phyloP scores from a whole-genome alignment of 2,888 invertebrate genomes.

The Carterocephalus palaemon region DNA sequence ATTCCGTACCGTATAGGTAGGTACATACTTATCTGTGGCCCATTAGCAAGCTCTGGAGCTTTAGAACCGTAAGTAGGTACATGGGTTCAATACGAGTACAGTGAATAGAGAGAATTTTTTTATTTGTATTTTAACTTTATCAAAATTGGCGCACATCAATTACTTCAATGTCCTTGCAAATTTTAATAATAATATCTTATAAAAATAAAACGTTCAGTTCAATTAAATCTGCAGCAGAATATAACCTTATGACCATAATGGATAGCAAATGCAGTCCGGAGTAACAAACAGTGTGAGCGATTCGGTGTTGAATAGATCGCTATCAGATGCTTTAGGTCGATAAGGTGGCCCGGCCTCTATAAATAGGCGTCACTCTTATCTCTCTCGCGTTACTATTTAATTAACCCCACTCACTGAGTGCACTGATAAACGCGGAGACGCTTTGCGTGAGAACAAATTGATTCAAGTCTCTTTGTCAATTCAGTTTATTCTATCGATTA shows the following conservation, averaged over 20 bases:
- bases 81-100: too few relatives aligned
- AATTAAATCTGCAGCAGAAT: too few relatives aligned
- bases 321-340: slow-evolving; percentile 66
- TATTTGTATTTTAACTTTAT: too few relatives aligned
- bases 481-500: slow-evolving; percentile 20
- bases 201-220: too few relatives aligned
- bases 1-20: too few relatives aligned
- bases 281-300: slow-evolving; percentile 39
- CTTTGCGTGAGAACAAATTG: slow-evolving; percentile 61
- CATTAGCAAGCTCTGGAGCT: too few relatives aligned
- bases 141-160: too few relatives aligned
- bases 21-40: too few relatives aligned
- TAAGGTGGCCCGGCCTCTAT: slow-evolving; percentile 59
- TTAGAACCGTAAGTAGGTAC: too few relatives aligned
- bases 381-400: slow-evolving; percentile 66
- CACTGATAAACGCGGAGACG: slow-evolving; percentile 57
- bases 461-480: slow-evolving; percentile 31
- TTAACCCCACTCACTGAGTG: slow-evolving; percentile 64
- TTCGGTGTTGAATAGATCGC: slow-evolving; percentile 50
- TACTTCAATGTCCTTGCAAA: too few relatives aligned
- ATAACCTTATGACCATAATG: slow-evolving; percentile 12
- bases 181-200: too few relatives aligned
- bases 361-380: slow-evolving; percentile 65
- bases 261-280: slow-evolving; percentile 31
- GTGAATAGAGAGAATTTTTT: too few relatives aligned